Evolutionary conservation across 2,888 invertebrate species (phyloP), one percentile per base, ranked within the genome.

Genomic region (Smittia sp.): DNA sequence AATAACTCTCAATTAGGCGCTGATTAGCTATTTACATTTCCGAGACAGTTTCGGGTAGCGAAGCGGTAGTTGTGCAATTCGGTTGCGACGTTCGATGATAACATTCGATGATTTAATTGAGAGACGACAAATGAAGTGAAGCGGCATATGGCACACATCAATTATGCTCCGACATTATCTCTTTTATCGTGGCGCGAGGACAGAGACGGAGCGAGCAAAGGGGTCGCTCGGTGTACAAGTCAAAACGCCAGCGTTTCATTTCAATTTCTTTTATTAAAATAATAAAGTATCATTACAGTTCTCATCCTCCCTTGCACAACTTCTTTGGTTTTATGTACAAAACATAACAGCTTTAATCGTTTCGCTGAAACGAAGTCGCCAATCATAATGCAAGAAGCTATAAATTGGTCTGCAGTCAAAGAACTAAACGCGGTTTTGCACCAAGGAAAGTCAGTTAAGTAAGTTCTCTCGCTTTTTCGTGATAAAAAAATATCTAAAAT

Each of bases 311-410:
- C 13, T 58, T 58, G 13, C 46, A 32, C 32, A 46, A 22, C 22
- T 58, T 58, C 58, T 58, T 58, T 58, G 58, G 58, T 58, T 58
- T 58, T 58, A 58, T 58, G 22, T 58, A 58, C 58, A 58, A 58
- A 58, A 58, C 58, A 22, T 58, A 58, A 58, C 58, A 58, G 58
- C 6, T 58, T n/a, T 2, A 3, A 20, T 58, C 58, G 58, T 58
- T 22, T 22, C 13, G 58, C 11, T 58, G 4, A n/a, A 15, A 58
- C 18, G 9, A 58, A 58, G n/a, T 22, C 22, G 18, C 22, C 22
- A 20, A 58, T 58, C 18, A 4, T 58, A 22, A 22, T 58, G n/a
- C 58, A 18, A 22, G 22, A 58, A 58, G 58, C 58, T 58, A 2
- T 13, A 13, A 22, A 22, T 22, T 1, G 58, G 18, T 58, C 22